A percentile compares a stretch with the other conserved stretches of the same genome.
Conservation (phyloP, 2,113 vertebrate genomes). For the cat (Felis catus) region DNA sequence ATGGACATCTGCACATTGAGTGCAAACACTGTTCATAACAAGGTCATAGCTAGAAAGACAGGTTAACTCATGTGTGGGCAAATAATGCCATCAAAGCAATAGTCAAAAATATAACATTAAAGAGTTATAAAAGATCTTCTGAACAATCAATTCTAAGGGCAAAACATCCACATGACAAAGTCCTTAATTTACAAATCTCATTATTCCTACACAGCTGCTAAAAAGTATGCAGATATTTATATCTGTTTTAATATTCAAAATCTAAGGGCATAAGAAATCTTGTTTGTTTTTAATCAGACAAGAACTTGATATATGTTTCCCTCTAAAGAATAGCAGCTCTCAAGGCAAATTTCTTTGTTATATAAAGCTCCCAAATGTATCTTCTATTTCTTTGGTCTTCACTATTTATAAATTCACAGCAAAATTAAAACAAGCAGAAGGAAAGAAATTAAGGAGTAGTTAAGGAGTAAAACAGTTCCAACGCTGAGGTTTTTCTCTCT, state of each 20-base stretch:
- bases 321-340: slow-evolving; percentile 80
- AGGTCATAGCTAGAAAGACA: slow-evolving; percentile 82
- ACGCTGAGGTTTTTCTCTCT: slow-evolving; percentile 59
- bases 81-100: slow-evolving; percentile 54
- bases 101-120: slow-evolving; percentile 52
- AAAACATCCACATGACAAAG: slow-evolving; percentile 72
- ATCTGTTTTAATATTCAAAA: slow-evolving; percentile 61
- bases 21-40: slow-evolving; percentile 82
- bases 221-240: slow-evolving; percentile 63
- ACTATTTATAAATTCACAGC: slow-evolving; percentile 83
- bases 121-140: slow-evolving; percentile 67
- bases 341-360: slow-evolving; percentile 65
- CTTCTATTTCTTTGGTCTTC: slow-evolving; percentile 80
- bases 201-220: slow-evolving; percentile 81
- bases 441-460: neutral
- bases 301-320: slow-evolving; percentile 79
- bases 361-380: slow-evolving; percentile 80
- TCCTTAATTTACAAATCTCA: slow-evolving; percentile 82
- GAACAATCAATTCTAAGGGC: slow-evolving; percentile 73
- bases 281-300: slow-evolving; percentile 9
- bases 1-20: slow-evolving; percentile 80
- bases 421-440: slow-evolving; percentile 78
- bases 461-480: slow-evolving; percentile 32
- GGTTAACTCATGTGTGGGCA: slow-evolving; percentile 17
- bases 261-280: slow-evolving; percentile 56